Conservation (phyloP, 2,113 vertebrate genomes). For the Podiceps cristatus region DNA sequence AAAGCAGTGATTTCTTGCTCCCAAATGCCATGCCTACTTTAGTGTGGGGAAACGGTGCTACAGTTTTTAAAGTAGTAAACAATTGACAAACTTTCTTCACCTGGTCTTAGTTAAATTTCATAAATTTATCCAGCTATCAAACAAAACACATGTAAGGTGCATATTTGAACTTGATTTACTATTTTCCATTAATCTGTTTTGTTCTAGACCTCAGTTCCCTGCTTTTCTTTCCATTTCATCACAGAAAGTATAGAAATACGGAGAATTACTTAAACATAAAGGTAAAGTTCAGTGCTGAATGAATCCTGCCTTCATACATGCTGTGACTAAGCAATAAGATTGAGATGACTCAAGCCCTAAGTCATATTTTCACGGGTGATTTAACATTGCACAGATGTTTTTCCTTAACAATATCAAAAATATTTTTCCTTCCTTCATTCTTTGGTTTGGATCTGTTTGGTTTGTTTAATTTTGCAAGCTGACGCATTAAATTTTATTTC, state of each 20-base stretch:
- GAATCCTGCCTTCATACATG: background rate
- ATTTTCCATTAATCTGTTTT: background rate
- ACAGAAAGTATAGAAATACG: background rate
- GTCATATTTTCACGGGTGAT: conserved; percentile 32
- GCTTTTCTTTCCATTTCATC: background rate
- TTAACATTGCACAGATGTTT: conserved; percentile 45
- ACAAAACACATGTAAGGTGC: fast-evolving
- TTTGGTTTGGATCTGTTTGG: background rate
- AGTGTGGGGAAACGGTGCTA: background rate
- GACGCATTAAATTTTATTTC: background rate
- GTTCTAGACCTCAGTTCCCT: background rate
- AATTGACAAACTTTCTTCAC: background rate
- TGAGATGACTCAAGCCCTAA: conserved; percentile 65
- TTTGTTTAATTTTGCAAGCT: conserved; percentile 21
- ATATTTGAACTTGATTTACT: background rate
- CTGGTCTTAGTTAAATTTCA: background rate
- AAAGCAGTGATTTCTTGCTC: background rate
- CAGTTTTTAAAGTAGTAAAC: background rate
- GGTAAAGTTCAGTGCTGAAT: background rate
- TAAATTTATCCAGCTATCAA: background rate
- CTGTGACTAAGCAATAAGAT: conserved; percentile 6
- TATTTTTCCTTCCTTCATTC: background rate
- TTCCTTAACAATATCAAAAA: conserved; percentile 36
- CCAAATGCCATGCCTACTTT: background rate
- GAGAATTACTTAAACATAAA: background rate